Evolutionary conservation across 2,888 invertebrate genomes (phyloP).

Genomic region (Lasioglossum calceatum): DNA sequence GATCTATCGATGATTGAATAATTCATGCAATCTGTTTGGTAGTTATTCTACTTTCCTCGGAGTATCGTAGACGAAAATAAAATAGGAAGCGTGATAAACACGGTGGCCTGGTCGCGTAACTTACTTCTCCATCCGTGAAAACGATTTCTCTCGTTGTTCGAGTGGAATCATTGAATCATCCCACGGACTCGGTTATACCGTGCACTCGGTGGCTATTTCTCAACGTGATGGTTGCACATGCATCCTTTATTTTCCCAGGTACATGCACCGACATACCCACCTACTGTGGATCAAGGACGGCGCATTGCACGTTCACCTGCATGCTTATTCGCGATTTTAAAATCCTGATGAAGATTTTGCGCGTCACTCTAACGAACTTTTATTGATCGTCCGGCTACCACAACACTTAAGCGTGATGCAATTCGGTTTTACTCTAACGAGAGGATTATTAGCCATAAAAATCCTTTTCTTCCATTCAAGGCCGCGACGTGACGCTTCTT

Average conservation of each 20-base stretch:
- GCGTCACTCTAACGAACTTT: constrained; percentile 44
- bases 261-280: constrained; percentile 61
- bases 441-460: constrained; percentile 3
- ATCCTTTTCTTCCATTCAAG: neutral
- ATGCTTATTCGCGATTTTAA: constrained; percentile 42
- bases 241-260: constrained; percentile 57
- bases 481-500: neutral
- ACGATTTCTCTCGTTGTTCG: constrained; percentile 41
- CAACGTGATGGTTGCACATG: constrained; percentile 46
- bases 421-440: constrained; percentile 1
- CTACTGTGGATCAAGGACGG: constrained; percentile 65
- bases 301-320: constrained; percentile 52
- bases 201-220: constrained; percentile 51
- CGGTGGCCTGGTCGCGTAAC: constrained; percentile 27
- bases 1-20: neutral
- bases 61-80: neutral
- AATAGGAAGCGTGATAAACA: neutral
- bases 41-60: neutral
- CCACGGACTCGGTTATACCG: constrained; percentile 32
- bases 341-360: constrained; percentile 42
- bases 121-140: constrained; percentile 46
- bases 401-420: constrained; percentile 26
- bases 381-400: constrained; percentile 25
- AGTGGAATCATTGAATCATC: constrained; percentile 59
- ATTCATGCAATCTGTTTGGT: neutral